These are phyloP conservation scores for Episyrphus balteatus DNA, from an alignment of 1,140 invertebrate species.

Conservation along the genomic window DNA sequence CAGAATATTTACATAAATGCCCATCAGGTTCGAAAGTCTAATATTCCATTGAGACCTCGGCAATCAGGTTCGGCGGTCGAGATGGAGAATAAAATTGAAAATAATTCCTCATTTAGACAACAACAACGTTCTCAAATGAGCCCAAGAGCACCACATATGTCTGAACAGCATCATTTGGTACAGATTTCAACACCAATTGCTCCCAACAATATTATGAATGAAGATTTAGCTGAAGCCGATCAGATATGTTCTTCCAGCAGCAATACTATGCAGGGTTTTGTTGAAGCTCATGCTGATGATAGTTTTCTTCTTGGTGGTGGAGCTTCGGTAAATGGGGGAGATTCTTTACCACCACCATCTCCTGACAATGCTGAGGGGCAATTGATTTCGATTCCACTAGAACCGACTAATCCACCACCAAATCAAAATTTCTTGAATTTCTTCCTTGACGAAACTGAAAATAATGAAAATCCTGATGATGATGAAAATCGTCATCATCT, in stretches of 20 bases:
- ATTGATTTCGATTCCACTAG: not conserved
- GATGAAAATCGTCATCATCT: slow-evolving; percentile 5
- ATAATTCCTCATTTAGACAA: not conserved
- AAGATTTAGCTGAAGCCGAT: slow-evolving; percentile 43
- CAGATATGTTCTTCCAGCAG: slow-evolving; percentile 27
- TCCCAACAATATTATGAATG: slow-evolving; percentile 27
- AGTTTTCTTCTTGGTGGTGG: no score
- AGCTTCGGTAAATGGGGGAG: no score
- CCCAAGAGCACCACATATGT: not conserved
- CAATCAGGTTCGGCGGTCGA: not conserved
- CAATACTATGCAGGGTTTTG: slow-evolving; percentile 7
- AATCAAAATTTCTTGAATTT: not conserved
- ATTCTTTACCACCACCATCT: no score
- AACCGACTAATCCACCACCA: not conserved
- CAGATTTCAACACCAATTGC: slow-evolving; percentile 18
- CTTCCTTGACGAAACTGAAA: slow-evolving; percentile 15
- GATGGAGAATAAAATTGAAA: not conserved
- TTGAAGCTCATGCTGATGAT: not conserved
- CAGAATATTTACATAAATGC: not conserved
- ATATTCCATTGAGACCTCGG: not conserved
- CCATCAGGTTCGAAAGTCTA: not conserved
- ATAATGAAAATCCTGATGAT: slow-evolving; percentile 28
- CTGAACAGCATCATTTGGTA: slow-evolving; percentile 15
- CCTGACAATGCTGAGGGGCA: not conserved
- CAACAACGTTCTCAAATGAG: slow-evolving; percentile 2